Evolutionary conservation across 2,113 vertebrate genomes (phyloP), one percentile per base, ranked within the genome.

Genomic region (Meles meles): DNA sequence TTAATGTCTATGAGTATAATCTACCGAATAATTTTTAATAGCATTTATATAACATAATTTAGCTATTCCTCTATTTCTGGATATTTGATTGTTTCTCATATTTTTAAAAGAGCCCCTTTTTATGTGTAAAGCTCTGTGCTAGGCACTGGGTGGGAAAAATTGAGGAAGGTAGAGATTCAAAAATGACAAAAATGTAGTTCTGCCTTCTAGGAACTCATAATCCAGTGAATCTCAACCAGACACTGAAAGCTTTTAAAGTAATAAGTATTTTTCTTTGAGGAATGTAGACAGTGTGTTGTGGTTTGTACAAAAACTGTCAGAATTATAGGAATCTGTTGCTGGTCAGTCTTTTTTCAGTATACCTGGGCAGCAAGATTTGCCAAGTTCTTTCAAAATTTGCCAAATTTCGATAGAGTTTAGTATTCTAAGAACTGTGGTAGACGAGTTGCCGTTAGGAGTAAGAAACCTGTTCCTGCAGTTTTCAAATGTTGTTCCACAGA

Each of bases 181-280:
- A 94, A 88, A 86, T 67, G 87, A 76, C 81, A 71, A 87, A 69
- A 6, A 31, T 11, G 27, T 47, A 85, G 29, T 90, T 87, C 37
- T 97, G 42, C 39, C n/a, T 97, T 96, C 65, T 93, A 82, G 92
- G 57, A 93, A 95, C 27, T 93, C 71, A 84, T 84, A 96, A 86
- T 84, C 34, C 34, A 57, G 55, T 90, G 71, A 91, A 96, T 88
- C 71, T 83, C 71, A 95, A 71, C 91, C 63, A 95, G 59, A 89
- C 65, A 49, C 52, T 90, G 69, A 96, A 94, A 93, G 39, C 92
- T 96, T 93, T 96, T 59, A n/a, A 76, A 77, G 44, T 61, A 67
- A 9, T 61, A 67, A 12, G 23, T 93, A 6, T 79, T 90, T 79
- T 76, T 85, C 29, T 57, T 83, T 37, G 37, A 57, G 25, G 42